Conservation (phyloP, 2,888 invertebrate genomes). For the Antheraea assamensis region DNA sequence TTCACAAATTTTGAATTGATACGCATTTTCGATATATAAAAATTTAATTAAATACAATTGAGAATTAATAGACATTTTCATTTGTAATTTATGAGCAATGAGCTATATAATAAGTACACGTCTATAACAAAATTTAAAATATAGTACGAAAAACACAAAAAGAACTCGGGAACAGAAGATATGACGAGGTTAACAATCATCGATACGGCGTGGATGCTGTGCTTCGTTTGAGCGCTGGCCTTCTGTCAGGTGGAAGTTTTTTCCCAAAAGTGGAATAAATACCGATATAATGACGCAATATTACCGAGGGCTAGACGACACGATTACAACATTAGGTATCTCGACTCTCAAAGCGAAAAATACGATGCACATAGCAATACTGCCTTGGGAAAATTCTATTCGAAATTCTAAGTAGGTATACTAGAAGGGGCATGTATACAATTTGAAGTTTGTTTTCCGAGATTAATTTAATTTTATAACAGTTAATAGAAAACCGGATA, state of each 20-base stretch:
- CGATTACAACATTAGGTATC: too few relatives aligned
- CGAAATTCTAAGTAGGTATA: neutral
- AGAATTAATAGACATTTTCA: too few relatives aligned
- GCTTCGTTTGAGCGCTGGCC: neutral
- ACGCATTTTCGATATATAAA: too few relatives aligned
- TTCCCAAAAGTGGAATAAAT: neutral
- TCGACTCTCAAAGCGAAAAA: neutral
- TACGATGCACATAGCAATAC: neutral
- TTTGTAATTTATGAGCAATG: too few relatives aligned
- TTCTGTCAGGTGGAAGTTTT: neutral
- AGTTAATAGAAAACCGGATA: neutral
- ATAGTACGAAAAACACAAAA: neutral
- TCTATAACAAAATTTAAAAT: too few relatives aligned
- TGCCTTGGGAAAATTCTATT: neutral
- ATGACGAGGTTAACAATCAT: neutral
- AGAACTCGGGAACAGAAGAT: neutral
- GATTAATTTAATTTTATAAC: neutral
- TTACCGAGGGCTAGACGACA: too few relatives aligned
- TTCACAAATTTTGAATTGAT: too few relatives aligned
- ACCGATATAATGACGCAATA: neutral
- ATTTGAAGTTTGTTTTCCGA: neutral
- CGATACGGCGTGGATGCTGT: neutral
- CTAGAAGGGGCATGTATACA: neutral
- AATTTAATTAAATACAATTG: too few relatives aligned
- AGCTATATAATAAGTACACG: too few relatives aligned